Conservation (phyloP, 2,797 vertebrate species). For the Leptatherina wallacei region DNA sequence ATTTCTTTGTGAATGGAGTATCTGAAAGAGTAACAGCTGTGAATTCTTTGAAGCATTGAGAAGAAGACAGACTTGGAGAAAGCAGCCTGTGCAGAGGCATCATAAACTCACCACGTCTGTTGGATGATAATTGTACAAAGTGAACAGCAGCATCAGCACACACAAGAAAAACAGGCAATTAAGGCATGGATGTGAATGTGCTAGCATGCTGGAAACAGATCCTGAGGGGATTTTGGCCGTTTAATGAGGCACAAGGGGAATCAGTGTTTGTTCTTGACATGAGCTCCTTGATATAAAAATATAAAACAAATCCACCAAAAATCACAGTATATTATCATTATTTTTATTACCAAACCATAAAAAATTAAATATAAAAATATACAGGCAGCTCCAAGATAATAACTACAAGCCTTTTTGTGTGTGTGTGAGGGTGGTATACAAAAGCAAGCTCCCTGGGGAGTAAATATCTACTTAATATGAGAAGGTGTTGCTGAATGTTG, state of each 20-base stretch:
- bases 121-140: slow-evolving; percentile 41
- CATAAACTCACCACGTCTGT: slow-evolving; percentile 19
- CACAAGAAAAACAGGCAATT: slow-evolving; percentile 34
- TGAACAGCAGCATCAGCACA: slow-evolving; percentile 38
- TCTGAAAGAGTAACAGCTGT: not conserved
- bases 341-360: slow-evolving; percentile 53
- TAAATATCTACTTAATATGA: slow-evolving; percentile 4
- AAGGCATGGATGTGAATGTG: slow-evolving; percentile 38
- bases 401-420: slow-evolving; percentile 40
- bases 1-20: slow-evolving; percentile 7
- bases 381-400: slow-evolving; percentile 42
- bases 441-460: slow-evolving; percentile 36
- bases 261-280: slow-evolving; percentile 33
- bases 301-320: slow-evolving; percentile 2
- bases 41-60: slow-evolving; percentile 30
- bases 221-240: slow-evolving; percentile 53
- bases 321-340: slow-evolving; percentile 17
- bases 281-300: not conserved
- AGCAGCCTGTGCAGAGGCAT: slow-evolving; percentile 6
- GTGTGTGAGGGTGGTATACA: not conserved
- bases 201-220: slow-evolving; percentile 50
- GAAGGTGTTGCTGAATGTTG: slow-evolving; percentile 4
- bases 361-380: slow-evolving; percentile 70
- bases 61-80: slow-evolving; percentile 13
- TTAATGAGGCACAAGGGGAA: slow-evolving; percentile 67